Conservation (phyloP, 2,888 invertebrate genomes). For the Lissocephala sabroskyi region DNA sequence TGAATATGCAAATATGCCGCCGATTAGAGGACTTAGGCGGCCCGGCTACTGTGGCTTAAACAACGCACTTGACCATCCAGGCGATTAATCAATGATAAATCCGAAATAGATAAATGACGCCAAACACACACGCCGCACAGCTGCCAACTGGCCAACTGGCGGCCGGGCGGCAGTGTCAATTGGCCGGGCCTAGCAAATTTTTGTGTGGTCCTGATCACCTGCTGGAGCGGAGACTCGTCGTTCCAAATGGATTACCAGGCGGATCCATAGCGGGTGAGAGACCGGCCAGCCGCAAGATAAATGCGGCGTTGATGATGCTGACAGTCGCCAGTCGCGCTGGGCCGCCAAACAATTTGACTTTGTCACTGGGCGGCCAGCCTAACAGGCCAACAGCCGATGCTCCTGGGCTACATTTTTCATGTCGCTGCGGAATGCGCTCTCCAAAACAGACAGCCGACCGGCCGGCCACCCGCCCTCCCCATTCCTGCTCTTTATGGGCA, state of each 20-base stretch:
- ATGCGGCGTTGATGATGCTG: constrained; percentile 62
- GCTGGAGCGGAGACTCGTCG: constrained; percentile 27
- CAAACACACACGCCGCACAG: constrained; percentile 27
- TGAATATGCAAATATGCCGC: constrained; percentile 62
- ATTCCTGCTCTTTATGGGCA: constrained; percentile 41
- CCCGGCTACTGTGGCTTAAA: not conserved
- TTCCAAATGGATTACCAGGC: not conserved
- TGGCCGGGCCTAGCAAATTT: not conserved
- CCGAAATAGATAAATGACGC: constrained; percentile 63
- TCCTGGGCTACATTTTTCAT: not conserved
- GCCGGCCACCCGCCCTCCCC: not conserved
- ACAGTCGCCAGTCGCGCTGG: too few species aligned
- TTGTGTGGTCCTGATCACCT: constrained; percentile 33
- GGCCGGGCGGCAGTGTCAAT: constrained; percentile 46
- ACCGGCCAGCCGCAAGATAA: constrained; percentile 38
- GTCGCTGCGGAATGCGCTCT: constrained; percentile 21
- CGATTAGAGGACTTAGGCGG: constrained; percentile 37
- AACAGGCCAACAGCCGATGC: constrained; percentile 9
- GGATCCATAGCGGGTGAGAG: constrained; percentile 41
- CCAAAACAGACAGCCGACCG: too few species aligned
- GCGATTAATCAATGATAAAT: constrained; percentile 67
- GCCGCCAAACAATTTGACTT: constrained; percentile 41
- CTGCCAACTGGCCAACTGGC: constrained; percentile 42
- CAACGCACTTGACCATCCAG: constrained; percentile 18
- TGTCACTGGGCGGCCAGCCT: constrained; percentile 23